These are phyloP conservation scores for Piezodorus guildinii DNA, from an alignment of 1,140 invertebrate genomes.

Conservation along the genomic window DNA sequence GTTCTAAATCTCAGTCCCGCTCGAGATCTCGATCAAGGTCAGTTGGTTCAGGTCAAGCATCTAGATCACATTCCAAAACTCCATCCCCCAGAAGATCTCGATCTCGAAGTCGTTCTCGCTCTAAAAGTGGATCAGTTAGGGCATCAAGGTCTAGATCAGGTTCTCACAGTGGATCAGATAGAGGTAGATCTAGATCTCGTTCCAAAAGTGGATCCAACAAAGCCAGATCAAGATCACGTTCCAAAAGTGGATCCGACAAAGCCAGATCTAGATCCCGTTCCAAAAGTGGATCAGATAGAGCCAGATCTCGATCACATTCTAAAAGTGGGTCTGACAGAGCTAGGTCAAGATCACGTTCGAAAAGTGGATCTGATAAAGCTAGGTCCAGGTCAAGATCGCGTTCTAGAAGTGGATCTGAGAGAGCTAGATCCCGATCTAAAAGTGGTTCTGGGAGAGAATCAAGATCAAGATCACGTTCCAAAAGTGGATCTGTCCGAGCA, in stretches of 20 bases:
- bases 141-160: conserved; percentile 30
- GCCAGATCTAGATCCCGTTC: conserved; percentile 28
- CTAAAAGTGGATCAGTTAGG: conserved; percentile 16
- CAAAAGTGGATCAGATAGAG: conserved; percentile 3
- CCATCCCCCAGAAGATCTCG: conserved; percentile 32
- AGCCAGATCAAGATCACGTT: conserved; percentile 24
- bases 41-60: conserved; percentile 23
- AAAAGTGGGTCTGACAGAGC: conserved; percentile 31
- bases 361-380: conserved; percentile 18
- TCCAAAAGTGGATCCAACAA: conserved; percentile 21
- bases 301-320: conserved; percentile 29
- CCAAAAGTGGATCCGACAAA: conserved; percentile 11
- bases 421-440: conserved; percentile 26
- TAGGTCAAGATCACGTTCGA: conserved; percentile 27
- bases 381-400: conserved; percentile 25
- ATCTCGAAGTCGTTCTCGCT: conserved; percentile 29
- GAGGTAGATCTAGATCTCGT: conserved; percentile 26
- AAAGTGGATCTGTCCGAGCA: conserved; percentile 20
- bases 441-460: conserved; percentile 29
- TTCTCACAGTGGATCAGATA: conserved; percentile 23
- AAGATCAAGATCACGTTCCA: conserved; percentile 25
- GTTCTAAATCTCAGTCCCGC: conserved; percentile 13
- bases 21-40: conserved; percentile 24
- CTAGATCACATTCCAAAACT: conserved; percentile 32
- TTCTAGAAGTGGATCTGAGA: conserved; percentile 26